These are phyloP conservation scores for Copsychus sechellarum DNA, from an alignment of 2,113 vertebrate species.

Conservation along the genomic window DNA sequence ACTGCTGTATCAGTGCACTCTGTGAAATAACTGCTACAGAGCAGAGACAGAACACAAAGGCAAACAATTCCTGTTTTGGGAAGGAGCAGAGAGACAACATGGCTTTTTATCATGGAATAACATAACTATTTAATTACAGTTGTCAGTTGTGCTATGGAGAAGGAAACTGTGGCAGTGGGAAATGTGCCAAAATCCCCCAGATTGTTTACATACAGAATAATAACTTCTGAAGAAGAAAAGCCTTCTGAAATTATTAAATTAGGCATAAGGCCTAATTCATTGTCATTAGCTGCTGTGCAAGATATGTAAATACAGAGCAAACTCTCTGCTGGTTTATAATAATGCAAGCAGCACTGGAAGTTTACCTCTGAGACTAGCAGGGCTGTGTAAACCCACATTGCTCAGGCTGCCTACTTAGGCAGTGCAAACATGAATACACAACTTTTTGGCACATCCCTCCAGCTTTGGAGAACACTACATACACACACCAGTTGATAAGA, in stretches of 20 bases:
- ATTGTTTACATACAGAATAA: neutral
- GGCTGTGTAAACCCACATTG: neutral
- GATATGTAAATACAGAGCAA: neutral
- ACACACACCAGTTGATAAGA: neutral
- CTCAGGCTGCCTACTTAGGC: neutral
- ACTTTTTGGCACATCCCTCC: neutral
- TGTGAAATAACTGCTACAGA: neutral
- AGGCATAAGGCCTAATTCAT: neutral
- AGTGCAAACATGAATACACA: neutral
- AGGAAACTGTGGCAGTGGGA: neutral
- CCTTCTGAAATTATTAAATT: neutral
- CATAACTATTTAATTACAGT: neutral
- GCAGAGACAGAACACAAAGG: neutral
- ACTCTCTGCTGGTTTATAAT: neutral
- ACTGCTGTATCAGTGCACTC: neutral
- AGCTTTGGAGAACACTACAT: neutral
- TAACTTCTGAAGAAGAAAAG: conserved; percentile 3
- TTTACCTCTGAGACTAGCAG: neutral
- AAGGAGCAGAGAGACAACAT: neutral
- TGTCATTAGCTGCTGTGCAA: neutral
- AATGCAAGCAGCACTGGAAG: neutral
- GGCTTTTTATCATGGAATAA: conserved; percentile 1
- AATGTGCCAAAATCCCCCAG: neutral
- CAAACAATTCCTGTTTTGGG: neutral
- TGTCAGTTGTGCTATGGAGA: neutral